Evolutionary conservation across 2,888 invertebrate genomes (phyloP).

Genomic region (Cybosia mesomella): DNA sequence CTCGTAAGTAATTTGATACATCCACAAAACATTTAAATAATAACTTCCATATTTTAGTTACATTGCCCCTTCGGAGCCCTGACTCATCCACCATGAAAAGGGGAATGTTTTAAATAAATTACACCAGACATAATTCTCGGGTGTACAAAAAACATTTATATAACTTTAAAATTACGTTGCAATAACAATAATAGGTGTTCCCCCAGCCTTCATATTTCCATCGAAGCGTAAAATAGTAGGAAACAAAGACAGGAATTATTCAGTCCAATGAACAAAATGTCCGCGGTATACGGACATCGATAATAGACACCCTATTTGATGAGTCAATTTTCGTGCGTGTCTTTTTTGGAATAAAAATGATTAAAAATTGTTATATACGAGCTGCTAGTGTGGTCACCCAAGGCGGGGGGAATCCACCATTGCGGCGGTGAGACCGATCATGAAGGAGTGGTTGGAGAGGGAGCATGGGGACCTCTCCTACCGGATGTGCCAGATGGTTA

Average conservation of each 20-base stretch:
- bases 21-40: constrained; percentile 31
- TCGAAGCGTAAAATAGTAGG: constrained; percentile 50
- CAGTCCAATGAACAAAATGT: constrained; percentile 54
- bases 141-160: constrained; percentile 48
- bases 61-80: background rate
- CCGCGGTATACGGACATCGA: constrained; percentile 48
- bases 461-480: too few species aligned
- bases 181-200: constrained; percentile 39
- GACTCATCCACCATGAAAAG: constrained; percentile 45
- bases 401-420: too few species aligned
- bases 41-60: constrained; percentile 29
- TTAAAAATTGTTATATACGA: background rate
- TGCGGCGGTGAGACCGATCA: too few species aligned
- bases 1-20: constrained; percentile 11
- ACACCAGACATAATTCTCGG: constrained; percentile 38
- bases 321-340: background rate
- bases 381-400: background rate
- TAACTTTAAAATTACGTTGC: constrained; percentile 48
- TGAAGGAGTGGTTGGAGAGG: too few species aligned
- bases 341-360: background rate
- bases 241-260: constrained; percentile 57
- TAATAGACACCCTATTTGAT: constrained; percentile 40
- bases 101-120: constrained; percentile 49
- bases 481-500: too few species aligned
- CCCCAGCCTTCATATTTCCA: constrained; percentile 42